These are phyloP conservation scores for Diprion similis DNA, from an alignment of 1,140 invertebrate genomes.

Conservation along the genomic window DNA sequence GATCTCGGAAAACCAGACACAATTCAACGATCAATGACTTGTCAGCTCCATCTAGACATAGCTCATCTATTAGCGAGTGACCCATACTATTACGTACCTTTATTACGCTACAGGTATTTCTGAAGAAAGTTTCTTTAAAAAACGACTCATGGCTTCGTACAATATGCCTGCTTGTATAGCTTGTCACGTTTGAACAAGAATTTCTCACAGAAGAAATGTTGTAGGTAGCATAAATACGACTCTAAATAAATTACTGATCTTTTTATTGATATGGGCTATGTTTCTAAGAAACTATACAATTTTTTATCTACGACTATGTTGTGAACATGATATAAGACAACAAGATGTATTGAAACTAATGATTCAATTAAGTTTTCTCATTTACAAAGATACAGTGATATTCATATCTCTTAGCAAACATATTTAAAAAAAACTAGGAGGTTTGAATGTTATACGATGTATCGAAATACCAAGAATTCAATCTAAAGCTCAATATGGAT, in stretches of 20 bases:
- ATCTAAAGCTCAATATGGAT: neutral
- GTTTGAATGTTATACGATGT: neutral
- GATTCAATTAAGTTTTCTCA: no score
- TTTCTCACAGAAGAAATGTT: neutral
- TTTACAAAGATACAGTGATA: no score
- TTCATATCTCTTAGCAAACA: no score
- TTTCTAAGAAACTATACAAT: neutral
- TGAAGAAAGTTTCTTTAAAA: neutral
- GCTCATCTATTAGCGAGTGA: conserved; percentile 68
- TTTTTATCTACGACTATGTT: neutral
- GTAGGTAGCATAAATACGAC: neutral
- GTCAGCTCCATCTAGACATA: conserved; percentile 58
- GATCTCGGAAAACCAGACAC: conserved; percentile 71
- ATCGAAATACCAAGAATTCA: neutral
- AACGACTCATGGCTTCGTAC: neutral
- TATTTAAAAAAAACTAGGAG: neutral
- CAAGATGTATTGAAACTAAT: no score
- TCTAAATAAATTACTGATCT: neutral
- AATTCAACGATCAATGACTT: conserved; percentile 68
- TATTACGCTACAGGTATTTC: neutral
- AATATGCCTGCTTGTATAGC: conserved; percentile 2
- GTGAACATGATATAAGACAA: neutral
- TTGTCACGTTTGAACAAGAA: neutral
- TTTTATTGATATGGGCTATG: neutral
- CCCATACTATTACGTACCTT: neutral